A percentile compares a stretch with the other conserved stretches of the same genome.
Evolutionary conservation across 2,113 vertebrate genomes (phyloP).

Genomic region (Nycticorax nycticorax): DNA sequence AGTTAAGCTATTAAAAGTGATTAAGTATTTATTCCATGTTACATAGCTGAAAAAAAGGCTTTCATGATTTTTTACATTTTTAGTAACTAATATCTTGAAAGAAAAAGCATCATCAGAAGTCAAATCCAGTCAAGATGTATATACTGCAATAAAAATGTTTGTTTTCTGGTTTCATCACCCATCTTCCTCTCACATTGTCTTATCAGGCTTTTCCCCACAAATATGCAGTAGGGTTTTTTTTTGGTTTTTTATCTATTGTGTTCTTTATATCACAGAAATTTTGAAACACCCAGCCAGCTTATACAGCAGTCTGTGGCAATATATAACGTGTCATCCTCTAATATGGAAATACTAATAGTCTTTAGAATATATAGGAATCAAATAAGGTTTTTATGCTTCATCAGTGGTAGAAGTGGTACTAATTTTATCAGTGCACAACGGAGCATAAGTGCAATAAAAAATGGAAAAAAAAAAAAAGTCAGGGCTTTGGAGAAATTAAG

Average conservation of each 20-base stretch:
- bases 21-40: neutral
- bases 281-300: neutral
- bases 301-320: neutral
- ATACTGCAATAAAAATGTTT: neutral
- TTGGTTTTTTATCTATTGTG: fast-evolving
- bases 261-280: neutral
- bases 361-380: neutral
- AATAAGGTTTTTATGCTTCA: neutral
- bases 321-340: neutral
- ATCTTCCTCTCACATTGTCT: neutral
- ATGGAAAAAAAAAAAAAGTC: neutral
- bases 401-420: neutral
- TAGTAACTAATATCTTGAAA: neutral
- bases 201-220: neutral
- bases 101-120: neutral
- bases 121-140: neutral
- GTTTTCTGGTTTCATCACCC: neutral
- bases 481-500: neutral
- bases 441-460: neutral
- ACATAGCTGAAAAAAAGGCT: neutral
- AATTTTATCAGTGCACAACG: neutral
- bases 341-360: neutral
- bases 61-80: neutral
- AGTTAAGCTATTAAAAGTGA: neutral
- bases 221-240: neutral